Evolutionary conservation across 2,888 invertebrate species (phyloP), one percentile per base, ranked within the genome.

Genomic region (Coleophora flavipennella): DNA sequence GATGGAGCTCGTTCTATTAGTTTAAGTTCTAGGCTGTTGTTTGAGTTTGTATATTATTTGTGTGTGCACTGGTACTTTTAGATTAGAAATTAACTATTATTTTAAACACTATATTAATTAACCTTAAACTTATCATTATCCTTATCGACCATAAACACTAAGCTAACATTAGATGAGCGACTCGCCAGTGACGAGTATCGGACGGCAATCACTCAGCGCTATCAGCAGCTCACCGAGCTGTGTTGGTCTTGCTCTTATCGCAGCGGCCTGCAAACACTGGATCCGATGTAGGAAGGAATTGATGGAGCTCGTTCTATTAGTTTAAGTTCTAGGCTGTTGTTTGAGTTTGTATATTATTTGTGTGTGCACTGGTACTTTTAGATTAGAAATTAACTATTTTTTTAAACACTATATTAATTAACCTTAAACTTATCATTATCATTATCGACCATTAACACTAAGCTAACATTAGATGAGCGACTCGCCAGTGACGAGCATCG

Each of bases 231-330:
- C 75, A 71, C 59, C 51, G 54, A 41, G 52, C 52, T 53, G 59
- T 79, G 80, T 81, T 80, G 77, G 70, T 62, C 41, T 60, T 74
- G 76, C 80, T 80, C 80, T 81, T 81, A 81, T 81, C 81, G 62
- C 55, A 53, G 59, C 55, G 61, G 62, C 53, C 57, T 20, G 14
- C 38, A 39, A 29, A 39, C 33, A 39, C 35, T 26, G 10, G 28
- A 4, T 3, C 8, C 13, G 12, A 33, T 33, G 33, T 11, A 33
- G 13, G 13, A 33, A 13, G 2, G 33, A 3, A 8, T 11, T 2
- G 33, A 33, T n/a, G n/a, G n/a, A n/a, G n/a, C n/a, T n/a, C 2
- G 3, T 11, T 33, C 13, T 33, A 13, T 11, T 11, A 9, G 13
- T 13, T 9, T 11, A 33, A 20, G 20, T 20, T 20, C 20, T 20